phyloP scores from a whole-genome alignment of 2,888 invertebrate species.

The Meiosimyza decipiens region DNA sequence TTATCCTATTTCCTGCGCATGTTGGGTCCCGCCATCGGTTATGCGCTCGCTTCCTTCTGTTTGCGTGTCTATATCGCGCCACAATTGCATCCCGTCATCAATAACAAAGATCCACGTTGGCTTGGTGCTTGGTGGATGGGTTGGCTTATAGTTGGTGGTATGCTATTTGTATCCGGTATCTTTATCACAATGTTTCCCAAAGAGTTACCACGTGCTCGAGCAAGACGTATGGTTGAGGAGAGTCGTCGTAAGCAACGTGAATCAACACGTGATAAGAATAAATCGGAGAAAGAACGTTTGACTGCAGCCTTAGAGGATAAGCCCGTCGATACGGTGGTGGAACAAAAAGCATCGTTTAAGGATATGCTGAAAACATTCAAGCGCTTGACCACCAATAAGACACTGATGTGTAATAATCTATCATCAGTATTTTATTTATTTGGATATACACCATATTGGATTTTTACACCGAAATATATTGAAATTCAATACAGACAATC shows the following conservation, averaged over 20 bases:
- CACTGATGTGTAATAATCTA: conserved; percentile 78
- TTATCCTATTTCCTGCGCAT: conserved; percentile 76
- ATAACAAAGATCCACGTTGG: conserved; percentile 79
- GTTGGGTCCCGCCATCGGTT: conserved; percentile 78
- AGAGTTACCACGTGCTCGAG: conserved; percentile 74
- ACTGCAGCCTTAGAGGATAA: conserved; percentile 49
- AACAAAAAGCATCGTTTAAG: conserved; percentile 65
- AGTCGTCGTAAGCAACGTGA: conserved; percentile 53
- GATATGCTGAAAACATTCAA: conserved; percentile 75
- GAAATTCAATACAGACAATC: conserved; percentile 84
- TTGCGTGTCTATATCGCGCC: conserved; percentile 76
- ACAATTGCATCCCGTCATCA: conserved; percentile 73
- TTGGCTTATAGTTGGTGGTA: conserved; percentile 74
- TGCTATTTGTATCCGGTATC: conserved; percentile 71
- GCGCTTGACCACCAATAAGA: conserved; percentile 74
- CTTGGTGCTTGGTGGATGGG: conserved; percentile 88
- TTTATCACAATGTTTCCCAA: conserved; percentile 77
- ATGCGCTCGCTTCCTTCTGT: conserved; percentile 74
- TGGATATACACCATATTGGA: conserved; percentile 81
- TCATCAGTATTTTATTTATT: conserved; percentile 79
- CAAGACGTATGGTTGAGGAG: conserved; percentile 68
- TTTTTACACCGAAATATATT: conserved; percentile 85
- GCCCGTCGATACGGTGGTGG: conserved; percentile 32
- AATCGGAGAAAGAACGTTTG: conserved; percentile 49
- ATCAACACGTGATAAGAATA: conserved; percentile 39